Evolutionary conservation across 2,888 invertebrate species (phyloP).

Genomic region (Dinocampus coccinellae): DNA sequence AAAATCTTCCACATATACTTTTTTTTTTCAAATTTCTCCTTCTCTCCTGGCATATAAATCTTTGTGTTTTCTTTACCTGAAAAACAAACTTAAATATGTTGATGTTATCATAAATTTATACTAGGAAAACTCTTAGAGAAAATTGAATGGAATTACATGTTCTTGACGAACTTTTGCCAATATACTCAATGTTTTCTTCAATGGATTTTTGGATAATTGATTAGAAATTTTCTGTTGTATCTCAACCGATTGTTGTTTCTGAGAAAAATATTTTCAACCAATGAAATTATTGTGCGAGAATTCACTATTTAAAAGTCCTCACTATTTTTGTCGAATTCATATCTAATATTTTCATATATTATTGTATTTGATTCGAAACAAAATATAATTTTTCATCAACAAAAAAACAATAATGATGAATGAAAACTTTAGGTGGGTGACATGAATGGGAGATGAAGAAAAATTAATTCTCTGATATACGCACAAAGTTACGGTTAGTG

Average conservation of each 20-base stretch:
- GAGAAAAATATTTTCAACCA: constrained; percentile 12
- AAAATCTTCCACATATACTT: constrained; percentile 41
- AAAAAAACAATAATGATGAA: too few species aligned
- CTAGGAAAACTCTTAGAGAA: background rate
- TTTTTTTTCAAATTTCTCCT: constrained; percentile 29
- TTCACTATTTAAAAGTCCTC: too few species aligned
- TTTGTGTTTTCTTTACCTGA: constrained; percentile 34
- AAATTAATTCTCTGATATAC: too few species aligned
- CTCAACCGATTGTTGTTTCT: background rate
- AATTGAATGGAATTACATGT: constrained; percentile 34
- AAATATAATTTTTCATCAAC: too few species aligned
- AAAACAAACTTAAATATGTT: constrained; percentile 12
- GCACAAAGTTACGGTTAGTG: constrained; percentile 39
- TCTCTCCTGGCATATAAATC: constrained; percentile 7
- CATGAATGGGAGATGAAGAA: too few species aligned
- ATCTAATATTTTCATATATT: too few species aligned
- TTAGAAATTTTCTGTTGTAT: background rate
- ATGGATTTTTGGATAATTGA: constrained; percentile 6
- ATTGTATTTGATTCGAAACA: too few species aligned
- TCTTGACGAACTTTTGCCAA: constrained; percentile 42
- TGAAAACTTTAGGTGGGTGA: too few species aligned
- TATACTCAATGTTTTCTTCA: constrained; percentile 29
- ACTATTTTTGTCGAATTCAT: too few species aligned
- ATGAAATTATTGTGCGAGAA: too few species aligned
- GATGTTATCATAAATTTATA: background rate